A percentile compares a stretch with the other conserved stretches of the same genome.
These are phyloP conservation scores for Panurus biarmicus DNA, from an alignment of 2,113 vertebrate genomes.

Conservation along the genomic window DNA sequence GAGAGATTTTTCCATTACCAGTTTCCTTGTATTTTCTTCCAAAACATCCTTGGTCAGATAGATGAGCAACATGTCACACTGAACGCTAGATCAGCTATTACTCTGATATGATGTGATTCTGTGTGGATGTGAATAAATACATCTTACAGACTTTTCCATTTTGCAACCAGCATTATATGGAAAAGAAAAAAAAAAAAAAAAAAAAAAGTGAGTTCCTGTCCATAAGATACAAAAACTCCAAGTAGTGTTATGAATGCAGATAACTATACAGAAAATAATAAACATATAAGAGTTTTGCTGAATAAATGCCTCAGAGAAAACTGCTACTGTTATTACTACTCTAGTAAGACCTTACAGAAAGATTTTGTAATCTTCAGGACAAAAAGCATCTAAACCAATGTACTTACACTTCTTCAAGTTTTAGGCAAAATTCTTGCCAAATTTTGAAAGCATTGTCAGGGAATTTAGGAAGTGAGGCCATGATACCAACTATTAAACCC, in stretches of 20 bases:
- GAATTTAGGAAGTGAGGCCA: not conserved
- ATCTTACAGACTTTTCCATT: not conserved
- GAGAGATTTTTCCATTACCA: slow-evolving; percentile 20
- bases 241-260: not conserved
- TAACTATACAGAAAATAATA: not conserved
- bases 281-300: not conserved
- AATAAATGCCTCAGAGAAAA: not conserved
- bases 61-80: not conserved
- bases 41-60: not conserved
- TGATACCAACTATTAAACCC: not conserved
- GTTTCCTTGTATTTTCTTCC: not conserved
- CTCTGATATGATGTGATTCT: not conserved
- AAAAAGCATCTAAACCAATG: not conserved
- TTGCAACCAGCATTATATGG: not conserved
- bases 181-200: not conserved
- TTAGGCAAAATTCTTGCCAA: not conserved
- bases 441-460: not conserved
- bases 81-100: not conserved
- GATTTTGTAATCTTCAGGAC: not conserved
- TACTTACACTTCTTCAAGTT: not conserved
- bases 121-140: not conserved
- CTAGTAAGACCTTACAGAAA: not conserved
- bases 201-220: accelerated
- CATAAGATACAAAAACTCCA: not conserved
- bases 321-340: not conserved